Percentiles rank a stretch among this genome's conserved stretches.
Evolutionary conservation across 2,888 invertebrate genomes (phyloP).

Genomic region (Prenolepis imparis): DNA sequence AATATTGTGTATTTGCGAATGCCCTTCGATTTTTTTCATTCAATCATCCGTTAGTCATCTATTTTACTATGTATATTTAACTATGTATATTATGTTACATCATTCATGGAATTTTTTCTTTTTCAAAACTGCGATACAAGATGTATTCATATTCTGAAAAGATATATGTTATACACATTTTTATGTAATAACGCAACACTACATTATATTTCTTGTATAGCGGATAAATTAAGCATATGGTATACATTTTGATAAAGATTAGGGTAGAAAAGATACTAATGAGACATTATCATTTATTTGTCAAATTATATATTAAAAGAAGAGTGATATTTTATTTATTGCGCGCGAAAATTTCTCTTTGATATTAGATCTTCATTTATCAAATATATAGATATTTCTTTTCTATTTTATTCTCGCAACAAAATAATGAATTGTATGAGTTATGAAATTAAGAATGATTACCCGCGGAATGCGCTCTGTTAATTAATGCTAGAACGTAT

Average conservation of each 20-base stretch:
- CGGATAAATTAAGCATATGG: conserved; percentile 3
- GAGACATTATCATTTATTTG: background rate
- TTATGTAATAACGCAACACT: background rate
- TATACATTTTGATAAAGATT: background rate
- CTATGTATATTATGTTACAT: conserved; percentile 8
- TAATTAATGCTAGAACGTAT: background rate
- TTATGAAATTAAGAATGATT: background rate
- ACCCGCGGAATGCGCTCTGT: background rate
- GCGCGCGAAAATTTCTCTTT: background rate
- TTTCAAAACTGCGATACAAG: background rate
- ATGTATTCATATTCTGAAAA: background rate
- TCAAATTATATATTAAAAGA: conserved; percentile 4
- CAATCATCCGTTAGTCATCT: background rate
- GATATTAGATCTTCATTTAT: background rate
- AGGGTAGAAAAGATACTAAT: background rate
- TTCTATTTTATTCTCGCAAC: background rate
- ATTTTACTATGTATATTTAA: conserved; percentile 20
- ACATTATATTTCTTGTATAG: background rate
- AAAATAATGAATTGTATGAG: background rate
- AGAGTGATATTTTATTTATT: background rate
- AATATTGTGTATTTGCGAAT: background rate
- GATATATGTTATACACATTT: background rate
- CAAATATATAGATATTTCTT: background rate
- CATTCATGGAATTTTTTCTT: conserved; percentile 31
- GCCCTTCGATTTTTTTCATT: background rate